Evolutionary conservation across 2,888 invertebrate genomes (phyloP), one percentile per base, ranked within the genome.

Genomic region (Cheilosia urbana): DNA sequence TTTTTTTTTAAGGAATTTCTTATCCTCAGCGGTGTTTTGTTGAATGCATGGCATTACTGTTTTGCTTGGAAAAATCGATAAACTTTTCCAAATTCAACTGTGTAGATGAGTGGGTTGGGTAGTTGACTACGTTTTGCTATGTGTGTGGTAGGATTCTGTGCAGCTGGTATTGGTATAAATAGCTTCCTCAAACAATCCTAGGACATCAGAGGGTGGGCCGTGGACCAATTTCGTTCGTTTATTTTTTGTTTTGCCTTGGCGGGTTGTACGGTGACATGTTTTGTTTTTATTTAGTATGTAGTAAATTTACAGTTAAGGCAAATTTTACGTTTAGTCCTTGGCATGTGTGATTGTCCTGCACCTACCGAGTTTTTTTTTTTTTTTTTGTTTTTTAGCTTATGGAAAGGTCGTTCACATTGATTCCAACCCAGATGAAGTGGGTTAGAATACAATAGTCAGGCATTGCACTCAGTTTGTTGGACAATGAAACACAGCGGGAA

Each of bases 11-110:
- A 24, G 40, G 42, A 30, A 55, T 53, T 65, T 15, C 51, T 55
- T 19, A 15, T 47, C 19, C 9, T 30, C 15, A 24, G 47, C 42
- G 45, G 47, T 49, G 45, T 7, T 40, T 19, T 66, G 21, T 37
- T 47, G 19, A 21, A 11, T 47, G 19, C 4, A 30, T 57, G 65
- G 11, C 49, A 19, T 9, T 19, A 34, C 49, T 30, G 47, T 42
- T 9, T 53, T 66, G 15, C 6, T 11, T 57, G 65, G 75, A 76
- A 76, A 76, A 76, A 76, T 76, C 75, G 75, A 76, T 76, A 66
- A 55, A 15, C 40, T 30, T 53, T 42, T 55, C 24, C 34, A 24
- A 40, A 37, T 17, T n/a, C 11, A 2, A 30, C 30, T 66, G 57
- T n/a, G 30, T 34, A 13, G 15, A 47, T 42, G 6, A n/a, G 57